Conservation (phyloP, 2,888 invertebrate genomes). For the Drosophila multiciliata region DNA sequence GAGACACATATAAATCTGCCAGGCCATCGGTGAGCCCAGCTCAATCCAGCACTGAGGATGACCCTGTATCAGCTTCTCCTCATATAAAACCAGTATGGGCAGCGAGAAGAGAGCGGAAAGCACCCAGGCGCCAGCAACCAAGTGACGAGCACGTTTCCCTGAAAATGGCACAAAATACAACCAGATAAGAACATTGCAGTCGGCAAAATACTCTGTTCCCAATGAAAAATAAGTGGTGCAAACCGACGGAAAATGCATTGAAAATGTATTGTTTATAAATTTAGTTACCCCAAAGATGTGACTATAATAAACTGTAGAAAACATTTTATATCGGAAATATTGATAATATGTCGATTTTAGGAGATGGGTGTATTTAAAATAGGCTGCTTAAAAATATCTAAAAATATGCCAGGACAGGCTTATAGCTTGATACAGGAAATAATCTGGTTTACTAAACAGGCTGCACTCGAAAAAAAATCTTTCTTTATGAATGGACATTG, state of each 20-base stretch:
- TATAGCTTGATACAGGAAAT: background rate
- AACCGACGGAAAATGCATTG: background rate
- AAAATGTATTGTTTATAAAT: background rate
- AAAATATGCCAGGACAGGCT: background rate
- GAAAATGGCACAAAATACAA: slow-evolving; percentile 6
- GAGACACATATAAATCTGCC: slow-evolving; percentile 95
- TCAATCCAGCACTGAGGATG: slow-evolving; percentile 96
- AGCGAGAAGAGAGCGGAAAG: slow-evolving; percentile 92
- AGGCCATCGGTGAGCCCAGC: slow-evolving; percentile 89
- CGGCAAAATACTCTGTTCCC: background rate
- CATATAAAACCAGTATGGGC: slow-evolving; percentile 92
- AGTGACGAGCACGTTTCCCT: slow-evolving; percentile 94
- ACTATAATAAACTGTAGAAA: background rate
- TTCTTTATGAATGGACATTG: background rate
- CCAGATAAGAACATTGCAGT: background rate
- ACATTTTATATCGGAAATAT: background rate
- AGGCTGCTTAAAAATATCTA: background rate
- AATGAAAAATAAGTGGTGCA: background rate
- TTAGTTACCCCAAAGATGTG: background rate
- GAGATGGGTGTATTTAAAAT: too few species aligned
- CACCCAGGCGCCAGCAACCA: slow-evolving; percentile 93
- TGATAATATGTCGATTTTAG: background rate
- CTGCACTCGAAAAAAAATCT: background rate
- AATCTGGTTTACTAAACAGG: background rate
- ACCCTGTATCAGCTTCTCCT: slow-evolving; percentile 91